phyloP scores from a whole-genome alignment of 2,113 vertebrate species.

The Xyliphius kryptos region DNA sequence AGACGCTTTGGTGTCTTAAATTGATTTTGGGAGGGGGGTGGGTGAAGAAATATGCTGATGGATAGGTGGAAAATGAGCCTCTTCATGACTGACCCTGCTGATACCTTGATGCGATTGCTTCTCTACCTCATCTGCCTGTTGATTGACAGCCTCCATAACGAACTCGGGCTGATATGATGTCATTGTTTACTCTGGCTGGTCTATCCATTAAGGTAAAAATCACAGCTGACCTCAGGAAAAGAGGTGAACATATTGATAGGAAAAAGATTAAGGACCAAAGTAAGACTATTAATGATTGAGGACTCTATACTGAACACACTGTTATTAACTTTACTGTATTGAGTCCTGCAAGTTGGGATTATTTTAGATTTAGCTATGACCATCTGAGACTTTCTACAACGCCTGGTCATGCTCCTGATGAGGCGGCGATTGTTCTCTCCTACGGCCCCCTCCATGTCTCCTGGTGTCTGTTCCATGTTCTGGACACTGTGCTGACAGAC shows the following conservation, averaged over 20 bases:
- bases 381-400: too few species aligned
- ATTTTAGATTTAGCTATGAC: too few species aligned
- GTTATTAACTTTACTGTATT: too few species aligned
- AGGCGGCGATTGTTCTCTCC: too few species aligned
- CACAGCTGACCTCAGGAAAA: constrained; percentile 28
- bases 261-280: not conserved
- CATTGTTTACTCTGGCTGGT: constrained; percentile 60
- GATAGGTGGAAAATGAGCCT: constrained; percentile 66
- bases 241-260: constrained; percentile 1
- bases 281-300: too few species aligned
- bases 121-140: constrained; percentile 50
- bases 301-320: too few species aligned
- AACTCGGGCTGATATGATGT: constrained; percentile 61
- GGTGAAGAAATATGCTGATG: constrained; percentile 59
- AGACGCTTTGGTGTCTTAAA: constrained; percentile 63
- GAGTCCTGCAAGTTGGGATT: too few species aligned
- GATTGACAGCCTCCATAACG: constrained; percentile 71
- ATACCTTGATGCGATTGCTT: constrained; percentile 54
- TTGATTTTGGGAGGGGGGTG: constrained; percentile 54
- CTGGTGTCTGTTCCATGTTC: too few species aligned
- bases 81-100: constrained; percentile 62
- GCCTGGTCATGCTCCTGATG: too few species aligned
- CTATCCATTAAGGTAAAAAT: constrained; percentile 58
- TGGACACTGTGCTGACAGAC: too few species aligned
- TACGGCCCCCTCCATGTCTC: too few species aligned